Percentiles rank a stretch among this genome's conserved stretches.
phyloP scores from a whole-genome alignment of 2,797 vertebrate species.

The Moxostoma hubbsi region DNA sequence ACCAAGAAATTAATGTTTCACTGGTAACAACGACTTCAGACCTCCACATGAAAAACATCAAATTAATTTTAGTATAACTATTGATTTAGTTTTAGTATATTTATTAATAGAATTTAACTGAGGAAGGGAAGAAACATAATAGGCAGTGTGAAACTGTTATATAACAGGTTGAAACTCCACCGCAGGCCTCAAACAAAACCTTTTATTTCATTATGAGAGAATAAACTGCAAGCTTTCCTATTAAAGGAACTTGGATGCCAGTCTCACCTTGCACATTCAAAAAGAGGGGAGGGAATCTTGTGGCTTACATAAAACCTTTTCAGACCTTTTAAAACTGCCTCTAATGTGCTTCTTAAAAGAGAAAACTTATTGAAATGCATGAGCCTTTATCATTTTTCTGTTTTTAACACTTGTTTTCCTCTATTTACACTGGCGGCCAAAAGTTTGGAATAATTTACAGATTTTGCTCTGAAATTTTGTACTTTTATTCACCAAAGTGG shows the following conservation, averaged over 20 bases:
- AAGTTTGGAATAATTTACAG: too few species aligned
- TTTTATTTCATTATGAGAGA: slow-evolving; percentile 16
- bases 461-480: too few species aligned
- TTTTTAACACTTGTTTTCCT: not conserved
- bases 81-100: too few species aligned
- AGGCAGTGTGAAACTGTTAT: not conserved
- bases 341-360: not conserved
- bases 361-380: not conserved
- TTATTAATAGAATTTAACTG: too few species aligned
- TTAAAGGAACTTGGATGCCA: slow-evolving; percentile 18
- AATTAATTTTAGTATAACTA: too few species aligned
- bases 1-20: too few species aligned
- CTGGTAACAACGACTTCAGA: too few species aligned
- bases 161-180: slow-evolving; percentile 17
- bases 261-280: slow-evolving; percentile 14
- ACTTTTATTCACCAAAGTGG: too few species aligned
- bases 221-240: slow-evolving; percentile 21
- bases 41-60: too few species aligned
- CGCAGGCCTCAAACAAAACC: not conserved
- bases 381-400: not conserved
- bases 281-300: not conserved
- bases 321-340: not conserved
- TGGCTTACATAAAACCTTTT: not conserved
- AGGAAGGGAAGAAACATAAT: not conserved
- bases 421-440: too few species aligned